Conservation (phyloP, 2,113 vertebrate genomes). For the Cynocephalus volans region DNA sequence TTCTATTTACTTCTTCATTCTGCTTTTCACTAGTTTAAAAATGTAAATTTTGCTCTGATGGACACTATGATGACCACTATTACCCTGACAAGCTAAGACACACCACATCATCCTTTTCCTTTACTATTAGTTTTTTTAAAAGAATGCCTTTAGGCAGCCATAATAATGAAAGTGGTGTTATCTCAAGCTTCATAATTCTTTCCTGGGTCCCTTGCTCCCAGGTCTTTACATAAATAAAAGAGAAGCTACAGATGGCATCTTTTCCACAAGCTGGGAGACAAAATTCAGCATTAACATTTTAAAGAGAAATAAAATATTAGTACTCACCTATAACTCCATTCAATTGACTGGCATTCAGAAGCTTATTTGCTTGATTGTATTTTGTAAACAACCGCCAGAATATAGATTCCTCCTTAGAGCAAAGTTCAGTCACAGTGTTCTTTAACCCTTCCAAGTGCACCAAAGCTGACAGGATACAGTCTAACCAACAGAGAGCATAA, state of each 20-base stretch:
- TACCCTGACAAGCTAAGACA: background rate
- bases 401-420: slow-evolving; percentile 81
- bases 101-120: background rate
- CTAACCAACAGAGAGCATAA: slow-evolving; percentile 94
- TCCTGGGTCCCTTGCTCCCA: background rate
- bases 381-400: slow-evolving; percentile 89
- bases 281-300: background rate
- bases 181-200: background rate
- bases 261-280: background rate
- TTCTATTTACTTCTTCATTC: background rate
- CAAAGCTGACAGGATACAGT: slow-evolving; percentile 93
- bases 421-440: slow-evolving; percentile 69
- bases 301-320: slow-evolving; percentile 36
- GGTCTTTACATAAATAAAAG: background rate
- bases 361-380: slow-evolving; percentile 88
- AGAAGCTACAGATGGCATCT: background rate
- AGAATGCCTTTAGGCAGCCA: background rate
- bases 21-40: slow-evolving; percentile 4
- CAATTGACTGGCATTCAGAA: slow-evolving; percentile 84
- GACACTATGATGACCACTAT: background rate
- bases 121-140: background rate
- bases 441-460: slow-evolving; percentile 91
- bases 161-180: background rate
- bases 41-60: background rate
- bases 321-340: slow-evolving; percentile 86